phyloP scores from a whole-genome alignment of 2,888 invertebrate species.

The Empis stercorea region DNA sequence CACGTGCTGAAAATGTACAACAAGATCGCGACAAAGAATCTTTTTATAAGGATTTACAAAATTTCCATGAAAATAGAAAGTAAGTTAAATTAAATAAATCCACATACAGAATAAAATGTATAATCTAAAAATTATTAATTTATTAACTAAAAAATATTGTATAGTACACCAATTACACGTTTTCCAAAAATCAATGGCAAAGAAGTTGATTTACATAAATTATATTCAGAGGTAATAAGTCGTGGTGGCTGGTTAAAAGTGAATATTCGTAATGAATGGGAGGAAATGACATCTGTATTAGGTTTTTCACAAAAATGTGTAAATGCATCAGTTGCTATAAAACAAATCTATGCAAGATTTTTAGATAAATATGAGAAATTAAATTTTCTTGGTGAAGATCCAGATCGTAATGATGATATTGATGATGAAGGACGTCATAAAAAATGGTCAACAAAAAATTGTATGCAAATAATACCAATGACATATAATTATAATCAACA shows the following conservation, averaged over 20 bases:
- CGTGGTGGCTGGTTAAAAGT: conserved; percentile 95
- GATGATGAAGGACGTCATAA: conserved; percentile 66
- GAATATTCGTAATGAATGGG: conserved; percentile 81
- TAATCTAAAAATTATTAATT: neutral
- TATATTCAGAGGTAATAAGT: conserved; percentile 83
- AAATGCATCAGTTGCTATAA: conserved; percentile 75
- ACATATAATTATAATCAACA: conserved; percentile 69
- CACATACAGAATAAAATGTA: neutral
- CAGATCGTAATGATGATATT: conserved; percentile 59
- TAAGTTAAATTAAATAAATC: conserved; percentile 40
- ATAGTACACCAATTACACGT: conserved; percentile 44
- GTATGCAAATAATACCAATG: conserved; percentile 55
- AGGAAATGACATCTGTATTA: conserved; percentile 63
- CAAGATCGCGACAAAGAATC: conserved; percentile 10
- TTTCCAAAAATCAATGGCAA: conserved; percentile 74
- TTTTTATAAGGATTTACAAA: conserved; percentile 55
- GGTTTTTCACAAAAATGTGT: conserved; percentile 72
- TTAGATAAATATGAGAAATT: conserved; percentile 83
- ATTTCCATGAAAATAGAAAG: conserved; percentile 87
- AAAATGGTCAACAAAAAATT: conserved; percentile 48
- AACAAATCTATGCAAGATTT: conserved; percentile 70
- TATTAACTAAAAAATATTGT: conserved; percentile 16
- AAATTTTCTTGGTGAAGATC: conserved; percentile 79
- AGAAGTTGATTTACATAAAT: conserved; percentile 80
- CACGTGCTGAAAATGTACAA: conserved; percentile 4